These are phyloP conservation scores for Delphinapterus leucas DNA, from an alignment of 2,113 vertebrate species.

Conservation along the genomic window DNA sequence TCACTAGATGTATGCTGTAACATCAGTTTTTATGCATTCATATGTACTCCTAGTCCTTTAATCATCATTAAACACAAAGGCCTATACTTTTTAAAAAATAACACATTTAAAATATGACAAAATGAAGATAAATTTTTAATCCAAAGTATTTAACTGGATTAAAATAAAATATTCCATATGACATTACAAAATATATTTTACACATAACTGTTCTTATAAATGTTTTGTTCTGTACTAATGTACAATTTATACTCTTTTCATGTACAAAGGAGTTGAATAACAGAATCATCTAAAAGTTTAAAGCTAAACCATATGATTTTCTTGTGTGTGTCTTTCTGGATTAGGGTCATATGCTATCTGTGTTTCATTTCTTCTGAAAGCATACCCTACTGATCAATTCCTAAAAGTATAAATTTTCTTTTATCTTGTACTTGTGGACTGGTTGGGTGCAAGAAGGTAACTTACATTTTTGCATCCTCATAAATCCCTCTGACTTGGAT, in stretches of 20 bases:
- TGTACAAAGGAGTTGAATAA: neutral
- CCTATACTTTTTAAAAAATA: neutral
- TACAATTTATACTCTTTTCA: neutral
- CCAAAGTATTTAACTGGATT: slow-evolving; percentile 7
- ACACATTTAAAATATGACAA: neutral
- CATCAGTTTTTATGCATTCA: neutral
- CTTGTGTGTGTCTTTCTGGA: neutral
- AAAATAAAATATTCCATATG: neutral
- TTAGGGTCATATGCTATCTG: neutral
- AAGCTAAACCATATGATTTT: neutral
- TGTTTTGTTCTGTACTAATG: neutral
- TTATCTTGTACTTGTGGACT: neutral
- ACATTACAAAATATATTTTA: neutral
- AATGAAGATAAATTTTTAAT: neutral
- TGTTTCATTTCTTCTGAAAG: neutral
- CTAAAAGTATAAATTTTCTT: slow-evolving; percentile 19
- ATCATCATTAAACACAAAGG: slow-evolving; percentile 12
- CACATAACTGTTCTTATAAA: neutral
- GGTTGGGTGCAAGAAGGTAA: neutral
- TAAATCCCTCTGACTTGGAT: neutral
- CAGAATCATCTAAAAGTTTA: slow-evolving; percentile 8
- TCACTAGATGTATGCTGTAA: neutral
- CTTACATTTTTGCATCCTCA: neutral
- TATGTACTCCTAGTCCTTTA: neutral
- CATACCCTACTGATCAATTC: neutral